phyloP scores from a whole-genome alignment of 2,797 vertebrate species.

The Sphenopsis melanotis region DNA sequence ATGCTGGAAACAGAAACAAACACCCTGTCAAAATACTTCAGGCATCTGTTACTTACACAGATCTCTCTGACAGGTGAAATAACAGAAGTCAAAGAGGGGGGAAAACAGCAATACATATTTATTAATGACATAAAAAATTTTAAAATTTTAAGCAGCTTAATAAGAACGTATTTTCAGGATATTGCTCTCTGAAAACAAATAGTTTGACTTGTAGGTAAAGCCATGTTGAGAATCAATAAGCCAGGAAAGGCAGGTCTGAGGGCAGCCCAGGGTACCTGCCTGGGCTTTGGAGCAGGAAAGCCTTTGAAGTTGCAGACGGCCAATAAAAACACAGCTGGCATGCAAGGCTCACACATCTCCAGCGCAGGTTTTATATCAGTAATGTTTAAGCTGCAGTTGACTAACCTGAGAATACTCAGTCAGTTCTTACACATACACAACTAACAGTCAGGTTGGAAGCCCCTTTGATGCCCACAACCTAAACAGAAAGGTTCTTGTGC shows the following conservation, averaged over 20 bases:
- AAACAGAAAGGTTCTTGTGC: neutral
- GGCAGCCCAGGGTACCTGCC: slow-evolving; percentile 58
- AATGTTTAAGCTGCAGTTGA: slow-evolving; percentile 9
- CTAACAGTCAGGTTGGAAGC: neutral
- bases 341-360: slow-evolving; percentile 52
- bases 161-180: neutral
- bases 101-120: neutral
- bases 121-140: neutral
- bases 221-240: slow-evolving; percentile 73
- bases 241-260: slow-evolving; percentile 38
- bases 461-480: neutral
- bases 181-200: slow-evolving; percentile 46
- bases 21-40: slow-evolving; percentile 49
- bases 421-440: neutral
- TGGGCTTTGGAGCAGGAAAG: slow-evolving; percentile 68
- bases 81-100: neutral
- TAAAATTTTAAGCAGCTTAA: neutral
- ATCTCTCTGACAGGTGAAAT: slow-evolving; percentile 26
- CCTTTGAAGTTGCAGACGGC: slow-evolving; percentile 78
- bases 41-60: slow-evolving; percentile 27
- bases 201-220: slow-evolving; percentile 40
- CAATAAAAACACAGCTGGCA: slow-evolving; percentile 80
- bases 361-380: neutral
- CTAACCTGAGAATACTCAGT: neutral
- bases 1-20: slow-evolving; percentile 56